Percentiles rank a stretch among this genome's conserved stretches.
Evolutionary conservation across 2,113 vertebrate species (phyloP).

Genomic region (Cinclus mexicanus): DNA sequence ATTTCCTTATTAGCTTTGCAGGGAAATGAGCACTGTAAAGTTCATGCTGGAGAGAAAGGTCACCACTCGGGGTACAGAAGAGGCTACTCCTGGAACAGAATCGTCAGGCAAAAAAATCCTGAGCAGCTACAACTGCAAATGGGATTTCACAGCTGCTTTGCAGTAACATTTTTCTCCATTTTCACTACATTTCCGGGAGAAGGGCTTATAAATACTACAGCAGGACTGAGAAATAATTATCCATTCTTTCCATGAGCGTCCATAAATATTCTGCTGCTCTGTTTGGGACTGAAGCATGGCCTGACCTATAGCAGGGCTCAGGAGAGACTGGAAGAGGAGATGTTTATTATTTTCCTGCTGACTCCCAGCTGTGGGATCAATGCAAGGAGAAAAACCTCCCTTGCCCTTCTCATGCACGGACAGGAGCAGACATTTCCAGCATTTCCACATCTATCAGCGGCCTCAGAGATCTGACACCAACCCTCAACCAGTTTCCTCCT

Average conservation of each 20-base stretch:
- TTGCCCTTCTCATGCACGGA: background rate
- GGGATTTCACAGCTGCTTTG: background rate
- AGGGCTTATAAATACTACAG: background rate
- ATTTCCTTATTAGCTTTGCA: background rate
- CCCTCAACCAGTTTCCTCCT: background rate
- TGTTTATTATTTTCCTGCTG: background rate
- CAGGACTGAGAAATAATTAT: background rate
- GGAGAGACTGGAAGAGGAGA: background rate
- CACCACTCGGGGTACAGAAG: background rate
- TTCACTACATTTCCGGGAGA: background rate
- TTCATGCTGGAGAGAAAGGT: constrained; percentile 4
- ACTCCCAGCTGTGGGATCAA: background rate
- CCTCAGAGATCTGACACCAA: background rate
- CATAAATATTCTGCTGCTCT: background rate
- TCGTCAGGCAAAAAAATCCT: background rate
- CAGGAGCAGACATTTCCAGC: background rate
- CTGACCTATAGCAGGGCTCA: background rate
- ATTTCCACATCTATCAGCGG: background rate
- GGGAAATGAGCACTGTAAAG: background rate
- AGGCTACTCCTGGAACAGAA: background rate
- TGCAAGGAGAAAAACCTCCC: background rate
- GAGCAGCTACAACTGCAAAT: background rate
- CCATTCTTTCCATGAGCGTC: background rate
- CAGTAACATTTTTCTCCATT: background rate
- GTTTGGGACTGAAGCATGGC: background rate